Evolutionary conservation across 2,888 invertebrate genomes (phyloP).

Genomic region (Linnaemya tessellans): DNA sequence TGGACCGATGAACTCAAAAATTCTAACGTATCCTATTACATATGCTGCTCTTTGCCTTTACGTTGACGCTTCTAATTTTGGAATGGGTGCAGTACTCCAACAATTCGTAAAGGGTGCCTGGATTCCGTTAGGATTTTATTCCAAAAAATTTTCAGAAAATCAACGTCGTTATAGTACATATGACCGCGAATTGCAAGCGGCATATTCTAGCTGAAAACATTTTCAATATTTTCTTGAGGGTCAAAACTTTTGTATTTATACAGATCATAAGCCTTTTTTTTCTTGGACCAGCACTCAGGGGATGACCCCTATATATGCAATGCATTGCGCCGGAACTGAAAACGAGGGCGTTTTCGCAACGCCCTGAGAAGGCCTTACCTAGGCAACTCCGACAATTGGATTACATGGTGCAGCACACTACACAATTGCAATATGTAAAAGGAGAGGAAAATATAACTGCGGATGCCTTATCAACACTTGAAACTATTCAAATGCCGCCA

Average conservation of each 20-base stretch:
- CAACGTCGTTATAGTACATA: slow-evolving; percentile 23
- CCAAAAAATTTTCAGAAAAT: slow-evolving; percentile 27
- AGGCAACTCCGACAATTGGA: slow-evolving; percentile 13
- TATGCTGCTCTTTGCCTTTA: slow-evolving; percentile 8
- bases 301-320: too few relatives aligned
- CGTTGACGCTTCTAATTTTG: slow-evolving; percentile 33
- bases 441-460: background rate
- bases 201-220: slow-evolving; percentile 11
- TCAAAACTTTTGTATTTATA: slow-evolving; percentile 1
- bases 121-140: slow-evolving; percentile 22
- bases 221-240: slow-evolving; percentile 6
- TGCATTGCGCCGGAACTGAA: too few relatives aligned
- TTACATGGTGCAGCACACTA: slow-evolving; percentile 13
- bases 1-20: slow-evolving; percentile 16
- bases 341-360: slow-evolving; percentile 22
- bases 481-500: background rate
- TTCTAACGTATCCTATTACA: slow-evolving; percentile 19
- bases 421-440: background rate
- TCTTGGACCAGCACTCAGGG: too few relatives aligned
- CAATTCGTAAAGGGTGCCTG: background rate
- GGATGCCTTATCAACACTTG: slow-evolving; percentile 18
- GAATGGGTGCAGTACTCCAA: slow-evolving; percentile 21
- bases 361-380: slow-evolving; percentile 20
- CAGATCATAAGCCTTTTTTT: slow-evolving; percentile 24
- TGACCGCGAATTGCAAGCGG: slow-evolving; percentile 27